Evolutionary conservation across 2,888 invertebrate genomes (phyloP), one percentile per base, ranked within the genome.

Genomic region (Gryllus longicercus): DNA sequence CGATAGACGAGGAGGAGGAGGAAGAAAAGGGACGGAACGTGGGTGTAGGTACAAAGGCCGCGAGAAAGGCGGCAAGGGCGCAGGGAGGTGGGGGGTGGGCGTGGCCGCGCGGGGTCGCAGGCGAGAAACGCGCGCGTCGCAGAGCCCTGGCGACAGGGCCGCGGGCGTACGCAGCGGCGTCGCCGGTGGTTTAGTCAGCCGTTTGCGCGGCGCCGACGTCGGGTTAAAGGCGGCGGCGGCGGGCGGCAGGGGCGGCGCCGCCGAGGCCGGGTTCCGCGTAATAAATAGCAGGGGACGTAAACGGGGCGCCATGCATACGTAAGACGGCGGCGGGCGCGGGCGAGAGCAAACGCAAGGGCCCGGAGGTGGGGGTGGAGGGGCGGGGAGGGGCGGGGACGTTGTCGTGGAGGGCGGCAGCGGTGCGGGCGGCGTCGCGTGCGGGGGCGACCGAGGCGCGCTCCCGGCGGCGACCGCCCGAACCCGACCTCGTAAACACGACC

Each of bases 201-300:
- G 63, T 63, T 63, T 63, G 63, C n/a, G 63, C n/a, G 63, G 63
- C 63, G 14, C 63, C 63, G 63, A 63, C 63, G 63, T 63, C 16
- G 63, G n/a, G 63, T 63, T 63, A 63, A 63, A 63, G 63, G 63
- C 63, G 63, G 63, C 16, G 51, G 51, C 11, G 51, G 51, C n/a
- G 63, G 16, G 63, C 63, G 63, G 63, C n/a, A n/a, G 14, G 16
- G 63, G n/a, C 63, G 63, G n/a, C 63, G 63, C 63, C n/a, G 5
- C n/a, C 16, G 63, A 0, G 5, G 16, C n/a, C 63, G 63, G 63
- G 16, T 14, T 16, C 16, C 16, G 63, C 63, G 63, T 63, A 63
- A 63, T 63, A 63, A 63, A 63, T 63, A 63, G 63, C 63, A n/a
- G 63, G n/a, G 63, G 63, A 63, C 63, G 63, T 63, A 63, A 63